These are phyloP conservation scores for Macquaria ambigua DNA, from an alignment of 2,113 vertebrate genomes.

Conservation along the genomic window DNA sequence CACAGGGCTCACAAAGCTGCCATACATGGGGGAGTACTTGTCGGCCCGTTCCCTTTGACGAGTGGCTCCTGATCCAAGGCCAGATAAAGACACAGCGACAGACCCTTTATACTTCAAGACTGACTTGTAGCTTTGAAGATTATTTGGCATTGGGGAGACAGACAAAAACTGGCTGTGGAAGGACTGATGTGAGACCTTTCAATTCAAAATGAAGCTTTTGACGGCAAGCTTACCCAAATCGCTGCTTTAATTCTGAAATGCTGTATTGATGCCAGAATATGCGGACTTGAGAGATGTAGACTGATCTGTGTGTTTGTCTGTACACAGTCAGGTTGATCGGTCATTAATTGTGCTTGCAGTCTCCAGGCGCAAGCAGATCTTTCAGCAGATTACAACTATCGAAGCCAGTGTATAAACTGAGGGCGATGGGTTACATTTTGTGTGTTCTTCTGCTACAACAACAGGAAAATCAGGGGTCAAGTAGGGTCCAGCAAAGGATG, in stretches of 20 bases:
- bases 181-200: conserved; percentile 6
- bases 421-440: background rate
- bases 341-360: conserved; percentile 43
- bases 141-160: conserved; percentile 26
- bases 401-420: background rate
- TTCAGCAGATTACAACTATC: conserved; percentile 29
- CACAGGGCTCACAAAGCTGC: conserved; percentile 60
- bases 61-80: conserved; percentile 53
- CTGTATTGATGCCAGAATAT: conserved; percentile 27
- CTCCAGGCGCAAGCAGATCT: conserved; percentile 19
- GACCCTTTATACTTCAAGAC: conserved; percentile 43
- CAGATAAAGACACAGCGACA: conserved; percentile 57
- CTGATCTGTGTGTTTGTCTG: conserved; percentile 31
- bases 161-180: conserved; percentile 13
- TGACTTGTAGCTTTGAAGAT: conserved; percentile 54
- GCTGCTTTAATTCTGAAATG: conserved; percentile 15
- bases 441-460: conserved; percentile 12
- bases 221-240: background rate
- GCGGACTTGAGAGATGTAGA: conserved; percentile 37
- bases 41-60: conserved; percentile 40
- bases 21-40: conserved; percentile 38
- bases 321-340: conserved; percentile 29
- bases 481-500: background rate
- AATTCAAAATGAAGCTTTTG: background rate
- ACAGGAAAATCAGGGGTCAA: background rate